These are phyloP conservation scores for Caracal caracal DNA, from an alignment of 2,113 vertebrate genomes.

Conservation along the genomic window DNA sequence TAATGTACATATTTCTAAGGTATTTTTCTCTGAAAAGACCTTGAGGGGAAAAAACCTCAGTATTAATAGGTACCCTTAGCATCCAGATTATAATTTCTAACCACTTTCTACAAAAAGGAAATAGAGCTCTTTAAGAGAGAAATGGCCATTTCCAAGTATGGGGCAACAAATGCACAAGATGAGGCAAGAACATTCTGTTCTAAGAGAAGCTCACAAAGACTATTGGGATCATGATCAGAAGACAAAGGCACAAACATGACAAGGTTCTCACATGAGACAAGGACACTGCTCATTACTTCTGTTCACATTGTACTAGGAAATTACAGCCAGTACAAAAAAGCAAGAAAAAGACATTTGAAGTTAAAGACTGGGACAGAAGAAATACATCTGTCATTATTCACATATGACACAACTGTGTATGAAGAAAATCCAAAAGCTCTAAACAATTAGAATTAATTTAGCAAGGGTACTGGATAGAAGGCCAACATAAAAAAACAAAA, in stretches of 20 bases:
- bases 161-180: background rate
- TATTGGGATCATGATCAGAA: background rate
- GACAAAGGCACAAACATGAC: background rate
- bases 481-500: background rate
- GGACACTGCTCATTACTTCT: background rate
- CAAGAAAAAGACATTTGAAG: background rate
- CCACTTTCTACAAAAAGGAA: background rate
- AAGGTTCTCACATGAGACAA: background rate
- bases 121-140: background rate
- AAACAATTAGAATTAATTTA: background rate
- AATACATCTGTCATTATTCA: background rate
- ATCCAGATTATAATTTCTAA: background rate
- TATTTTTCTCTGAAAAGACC: background rate
- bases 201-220: background rate
- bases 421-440: background rate
- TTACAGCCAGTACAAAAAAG: background rate
- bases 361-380: background rate
- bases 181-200: background rate
- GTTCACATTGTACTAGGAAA: background rate
- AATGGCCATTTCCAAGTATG: background rate
- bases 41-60: background rate
- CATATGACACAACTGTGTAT: background rate
- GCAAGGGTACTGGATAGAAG: background rate
- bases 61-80: background rate
- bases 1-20: background rate